Conservation (phyloP, 2,113 vertebrate genomes). For the Brachypodius melanocephalos region DNA sequence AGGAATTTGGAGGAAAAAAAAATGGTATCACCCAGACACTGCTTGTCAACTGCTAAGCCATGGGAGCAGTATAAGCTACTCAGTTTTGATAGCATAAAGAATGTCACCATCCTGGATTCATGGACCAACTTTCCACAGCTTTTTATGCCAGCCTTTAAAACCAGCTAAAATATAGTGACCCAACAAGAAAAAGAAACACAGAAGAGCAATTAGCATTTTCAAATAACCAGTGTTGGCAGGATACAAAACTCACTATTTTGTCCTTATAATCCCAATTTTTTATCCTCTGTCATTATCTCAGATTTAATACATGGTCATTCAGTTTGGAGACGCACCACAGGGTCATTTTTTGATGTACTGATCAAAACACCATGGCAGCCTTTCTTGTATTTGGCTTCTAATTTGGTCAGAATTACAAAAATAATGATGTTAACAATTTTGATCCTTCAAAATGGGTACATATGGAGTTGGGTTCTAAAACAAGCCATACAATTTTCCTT, state of each 20-base stretch:
- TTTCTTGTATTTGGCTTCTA: background rate
- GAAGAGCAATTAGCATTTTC: background rate
- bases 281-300: background rate
- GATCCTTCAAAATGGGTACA: background rate
- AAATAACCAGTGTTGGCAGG: background rate
- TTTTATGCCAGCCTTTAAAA: background rate
- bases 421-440: background rate
- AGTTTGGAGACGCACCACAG: background rate
- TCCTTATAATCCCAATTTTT: background rate
- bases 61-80: background rate
- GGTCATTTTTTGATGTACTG: background rate
- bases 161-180: background rate
- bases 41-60: background rate
- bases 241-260: background rate
- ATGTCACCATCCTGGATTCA: background rate
- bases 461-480: background rate
- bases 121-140: background rate
- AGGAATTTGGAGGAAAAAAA: background rate
- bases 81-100: background rate
- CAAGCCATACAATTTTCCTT: background rate
- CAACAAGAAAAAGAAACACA: background rate
- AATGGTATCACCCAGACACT: background rate
- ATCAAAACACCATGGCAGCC: background rate
- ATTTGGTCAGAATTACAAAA: background rate
- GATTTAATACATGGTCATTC: background rate